Conservation (phyloP, 2,797 vertebrate species). For the Dallia pectoralis region DNA sequence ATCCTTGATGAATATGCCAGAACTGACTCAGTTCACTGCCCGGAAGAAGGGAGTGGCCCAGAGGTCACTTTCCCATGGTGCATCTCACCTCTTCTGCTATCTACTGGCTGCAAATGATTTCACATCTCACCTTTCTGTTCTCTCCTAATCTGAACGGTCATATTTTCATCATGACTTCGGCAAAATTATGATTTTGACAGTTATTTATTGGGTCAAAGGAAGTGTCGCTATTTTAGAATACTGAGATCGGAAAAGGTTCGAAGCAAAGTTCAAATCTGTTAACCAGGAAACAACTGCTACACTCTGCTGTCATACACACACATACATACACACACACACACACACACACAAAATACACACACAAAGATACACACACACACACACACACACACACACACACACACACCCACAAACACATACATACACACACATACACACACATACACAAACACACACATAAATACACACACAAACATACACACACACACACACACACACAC, state of each 20-base stretch:
- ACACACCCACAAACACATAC: neutral
- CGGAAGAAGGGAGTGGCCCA: neutral
- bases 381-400: neutral
- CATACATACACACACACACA: constrained; percentile 12
- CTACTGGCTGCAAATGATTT: neutral
- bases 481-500: neutral
- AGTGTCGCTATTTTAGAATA: too few relatives aligned
- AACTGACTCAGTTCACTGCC: too few relatives aligned
- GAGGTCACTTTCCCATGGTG: constrained; percentile 1
- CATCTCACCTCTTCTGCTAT: constrained; percentile 4
- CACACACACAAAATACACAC: neutral
- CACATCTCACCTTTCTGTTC: neutral
- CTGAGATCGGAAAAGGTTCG: too few relatives aligned
- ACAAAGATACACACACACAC: neutral
- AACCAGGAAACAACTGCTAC: neutral
- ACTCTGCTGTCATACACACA: neutral
- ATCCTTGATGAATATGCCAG: too few relatives aligned
- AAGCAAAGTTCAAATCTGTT: too few relatives aligned
- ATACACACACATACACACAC: neutral
- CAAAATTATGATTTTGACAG: too few relatives aligned
- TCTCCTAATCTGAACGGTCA: neutral
- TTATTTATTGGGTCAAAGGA: too few relatives aligned
- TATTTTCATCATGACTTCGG: neutral
- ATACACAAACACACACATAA: neutral
- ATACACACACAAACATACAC: too few relatives aligned